Evolutionary conservation across 2,113 vertebrate genomes (phyloP), one percentile per base, ranked within the genome.

Genomic region (Engystomops pustulosus): DNA sequence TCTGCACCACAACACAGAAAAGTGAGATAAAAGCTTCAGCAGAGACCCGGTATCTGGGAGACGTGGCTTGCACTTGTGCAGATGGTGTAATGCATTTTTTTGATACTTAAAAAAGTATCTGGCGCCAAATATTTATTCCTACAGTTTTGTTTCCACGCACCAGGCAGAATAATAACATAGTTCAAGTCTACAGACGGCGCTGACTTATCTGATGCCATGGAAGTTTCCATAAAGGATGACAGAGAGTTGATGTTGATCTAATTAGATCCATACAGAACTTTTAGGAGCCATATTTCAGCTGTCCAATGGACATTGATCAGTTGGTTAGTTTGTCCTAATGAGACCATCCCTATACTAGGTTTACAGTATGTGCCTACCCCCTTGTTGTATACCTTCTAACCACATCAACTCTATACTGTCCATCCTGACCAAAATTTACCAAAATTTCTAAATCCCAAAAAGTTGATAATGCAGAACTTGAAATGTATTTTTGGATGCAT

Each of bases 101-200:
- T 77, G 74, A 36, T 25, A 2, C 49, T 58, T 77, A 20, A 77
- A n/a, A 77, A 58, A 38, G 9, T 17, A 12, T 77, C 74, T 38
- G 12, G 51, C 18, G 74, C 74, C 74, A 77, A 38, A 77, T 77
- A 55, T 15, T 77, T 77, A 77, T 77, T 77, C 74, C n/a, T 77
- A 53, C 49, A 55, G 49, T 34, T n/a, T 58, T 77, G 74, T 77
- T n/a, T 77, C 49, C 32, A n/a, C 36, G n/a, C 32, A 77, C 11
- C 18, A 77, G 51, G 49, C 74, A 58, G 55, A 77, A 62, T 18
- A 65, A 65, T 51, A 76, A 18, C 77, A 79, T 25, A 62, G 36
- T 60, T 32, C 49, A 0, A 36, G 9, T 78, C 11, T 25, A 45
- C n/a, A 44, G 77, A 41, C 55, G 30, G 74, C 32, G 32, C 7